These are phyloP conservation scores for Cyphomyrus discorhynchus DNA, from an alignment of 2,113 vertebrate species.

Conservation along the genomic window DNA sequence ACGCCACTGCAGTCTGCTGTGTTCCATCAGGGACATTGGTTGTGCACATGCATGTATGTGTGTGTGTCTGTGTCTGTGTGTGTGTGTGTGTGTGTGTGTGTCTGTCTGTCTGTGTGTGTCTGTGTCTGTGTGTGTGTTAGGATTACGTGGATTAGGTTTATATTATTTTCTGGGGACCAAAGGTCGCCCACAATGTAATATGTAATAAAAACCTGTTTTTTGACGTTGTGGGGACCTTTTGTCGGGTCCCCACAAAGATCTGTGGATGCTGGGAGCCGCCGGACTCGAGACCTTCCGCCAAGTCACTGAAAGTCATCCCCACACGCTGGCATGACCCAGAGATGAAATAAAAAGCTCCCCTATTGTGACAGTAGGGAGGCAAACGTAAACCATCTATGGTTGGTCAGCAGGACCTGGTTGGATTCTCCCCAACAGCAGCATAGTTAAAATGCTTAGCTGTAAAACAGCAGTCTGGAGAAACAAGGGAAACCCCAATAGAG, in stretches of 20 bases:
- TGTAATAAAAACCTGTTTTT: too few species aligned
- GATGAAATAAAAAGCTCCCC: background rate
- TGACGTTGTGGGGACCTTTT: too few species aligned
- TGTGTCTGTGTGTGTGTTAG: background rate
- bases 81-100: background rate
- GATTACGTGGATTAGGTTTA: too few species aligned
- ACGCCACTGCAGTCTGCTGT: background rate
- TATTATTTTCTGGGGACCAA: too few species aligned
- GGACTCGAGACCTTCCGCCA: background rate
- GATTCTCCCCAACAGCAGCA: background rate
- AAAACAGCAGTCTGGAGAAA: background rate
- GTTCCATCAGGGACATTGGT: background rate
- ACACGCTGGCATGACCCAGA: background rate
- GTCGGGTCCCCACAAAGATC: too few species aligned
- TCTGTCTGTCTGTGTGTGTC: background rate
- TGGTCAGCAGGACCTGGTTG: background rate
- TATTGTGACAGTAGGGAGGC: background rate
- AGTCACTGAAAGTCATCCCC: background rate
- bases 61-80: slow-evolving; percentile 9
- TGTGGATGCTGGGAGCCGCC: background rate
- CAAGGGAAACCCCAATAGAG: background rate
- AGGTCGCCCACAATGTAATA: too few species aligned
- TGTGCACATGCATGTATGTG: background rate
- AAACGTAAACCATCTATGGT: background rate
- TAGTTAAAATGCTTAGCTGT: background rate